Percentiles rank a stretch among this genome's conserved stretches.
phyloP scores from a whole-genome alignment of 2,888 invertebrate species.

The Crossocerus cetratus region DNA sequence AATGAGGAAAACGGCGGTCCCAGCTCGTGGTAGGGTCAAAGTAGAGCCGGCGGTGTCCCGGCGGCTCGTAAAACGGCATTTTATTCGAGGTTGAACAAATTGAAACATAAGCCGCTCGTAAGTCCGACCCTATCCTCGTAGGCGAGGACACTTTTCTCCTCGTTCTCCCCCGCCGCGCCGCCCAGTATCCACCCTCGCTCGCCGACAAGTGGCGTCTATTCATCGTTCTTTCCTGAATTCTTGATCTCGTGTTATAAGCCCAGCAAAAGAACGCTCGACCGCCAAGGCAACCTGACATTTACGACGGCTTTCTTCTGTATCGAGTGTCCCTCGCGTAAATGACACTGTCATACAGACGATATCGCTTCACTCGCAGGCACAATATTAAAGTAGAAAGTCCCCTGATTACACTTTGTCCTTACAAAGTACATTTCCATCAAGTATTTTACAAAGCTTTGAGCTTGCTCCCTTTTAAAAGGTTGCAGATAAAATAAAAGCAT shows the following conservation, averaged over 20 bases:
- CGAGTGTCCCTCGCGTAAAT: neutral
- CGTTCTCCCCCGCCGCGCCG: neutral
- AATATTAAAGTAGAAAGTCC: too few relatives aligned
- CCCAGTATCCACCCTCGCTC: neutral
- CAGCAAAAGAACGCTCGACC: too few relatives aligned
- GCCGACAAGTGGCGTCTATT: conserved; percentile 32
- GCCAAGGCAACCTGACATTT: conserved; percentile 30
- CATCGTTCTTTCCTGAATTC: conserved; percentile 46
- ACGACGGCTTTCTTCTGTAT: conserved; percentile 38
- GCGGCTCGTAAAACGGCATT: conserved; percentile 63
- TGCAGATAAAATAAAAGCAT: too few relatives aligned
- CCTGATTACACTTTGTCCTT: too few relatives aligned
- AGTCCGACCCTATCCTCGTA: conserved; percentile 53
- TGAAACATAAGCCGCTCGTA: conserved; percentile 67
- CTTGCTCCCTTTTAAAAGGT: too few relatives aligned
- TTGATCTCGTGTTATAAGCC: conserved; percentile 18
- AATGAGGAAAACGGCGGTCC: conserved; percentile 32
- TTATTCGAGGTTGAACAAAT: conserved; percentile 65
- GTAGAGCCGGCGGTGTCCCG: conserved; percentile 42
- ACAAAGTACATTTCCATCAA: too few relatives aligned
- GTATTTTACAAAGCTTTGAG: too few relatives aligned
- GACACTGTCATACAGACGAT: too few relatives aligned
- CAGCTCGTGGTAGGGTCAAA: conserved; percentile 11
- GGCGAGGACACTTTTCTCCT: conserved; percentile 20
- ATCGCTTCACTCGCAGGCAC: too few relatives aligned